phyloP scores from a whole-genome alignment of 2,888 invertebrate species.

The Drosophila neonasuta region DNA sequence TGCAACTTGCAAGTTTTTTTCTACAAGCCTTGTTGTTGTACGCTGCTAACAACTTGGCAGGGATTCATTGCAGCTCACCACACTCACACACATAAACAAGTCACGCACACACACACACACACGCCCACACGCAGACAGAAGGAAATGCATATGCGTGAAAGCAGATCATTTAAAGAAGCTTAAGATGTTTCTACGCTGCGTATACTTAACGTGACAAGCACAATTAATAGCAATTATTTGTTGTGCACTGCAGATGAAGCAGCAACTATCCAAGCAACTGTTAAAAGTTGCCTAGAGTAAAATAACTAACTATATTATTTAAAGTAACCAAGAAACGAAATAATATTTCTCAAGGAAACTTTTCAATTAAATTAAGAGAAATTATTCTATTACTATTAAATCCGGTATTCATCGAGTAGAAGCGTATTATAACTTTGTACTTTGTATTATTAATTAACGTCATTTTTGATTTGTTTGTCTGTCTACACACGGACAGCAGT shows the following conservation, averaged over 20 bases:
- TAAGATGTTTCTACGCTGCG: slow-evolving; percentile 23
- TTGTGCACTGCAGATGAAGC: slow-evolving; percentile 2
- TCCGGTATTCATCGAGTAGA: too few species aligned
- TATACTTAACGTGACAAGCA: slow-evolving; percentile 31
- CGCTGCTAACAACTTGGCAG: slow-evolving; percentile 40
- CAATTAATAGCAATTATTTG: slow-evolving; percentile 16
- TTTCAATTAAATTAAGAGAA: too few species aligned
- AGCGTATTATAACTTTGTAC: too few species aligned
- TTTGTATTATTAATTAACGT: too few species aligned
- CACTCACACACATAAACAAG: slow-evolving; percentile 35
- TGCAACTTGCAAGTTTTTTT: slow-evolving; percentile 67
- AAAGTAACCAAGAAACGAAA: too few species aligned
- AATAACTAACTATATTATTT: too few species aligned
- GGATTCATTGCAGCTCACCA: slow-evolving; percentile 62
- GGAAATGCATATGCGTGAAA: slow-evolving; percentile 32
- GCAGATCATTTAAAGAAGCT: slow-evolving; percentile 24
- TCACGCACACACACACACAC: slow-evolving; percentile 26
- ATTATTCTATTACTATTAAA: too few species aligned
- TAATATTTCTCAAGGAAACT: too few species aligned
- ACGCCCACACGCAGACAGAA: background rate
- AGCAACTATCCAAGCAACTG: background rate
- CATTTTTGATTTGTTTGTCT: too few species aligned
- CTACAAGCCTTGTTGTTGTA: slow-evolving; percentile 22
- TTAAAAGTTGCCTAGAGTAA: too few species aligned
- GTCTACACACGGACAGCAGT: too few species aligned